Conservation (phyloP, 2,113 vertebrate genomes). For the Chloebia gouldiae region DNA sequence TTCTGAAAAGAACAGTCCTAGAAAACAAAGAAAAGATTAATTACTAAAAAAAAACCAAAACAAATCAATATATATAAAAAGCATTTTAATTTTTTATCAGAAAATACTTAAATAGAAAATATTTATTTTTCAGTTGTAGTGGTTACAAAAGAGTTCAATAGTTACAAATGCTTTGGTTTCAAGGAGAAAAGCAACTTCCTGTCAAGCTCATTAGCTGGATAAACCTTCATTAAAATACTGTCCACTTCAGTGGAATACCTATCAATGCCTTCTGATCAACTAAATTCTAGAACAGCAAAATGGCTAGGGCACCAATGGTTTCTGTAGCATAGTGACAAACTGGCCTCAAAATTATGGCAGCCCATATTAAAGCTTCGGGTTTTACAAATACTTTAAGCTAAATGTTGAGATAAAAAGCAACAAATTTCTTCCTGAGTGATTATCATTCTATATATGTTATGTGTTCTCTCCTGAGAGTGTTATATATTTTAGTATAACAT, state of each 20-base stretch:
- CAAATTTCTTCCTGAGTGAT: background rate
- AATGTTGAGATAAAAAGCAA: background rate
- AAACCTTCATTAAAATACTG: constrained; percentile 50
- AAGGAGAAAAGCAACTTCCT: background rate
- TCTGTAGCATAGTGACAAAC: constrained; percentile 25
- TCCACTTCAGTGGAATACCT: constrained; percentile 5
- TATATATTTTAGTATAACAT: background rate
- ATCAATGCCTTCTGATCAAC: constrained; percentile 25
- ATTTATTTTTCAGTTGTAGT: background rate
- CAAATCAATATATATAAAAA: background rate
- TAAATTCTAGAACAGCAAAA: constrained; percentile 54
- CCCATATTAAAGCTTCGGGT: background rate
- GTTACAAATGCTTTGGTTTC: background rate
- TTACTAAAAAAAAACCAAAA: background rate
- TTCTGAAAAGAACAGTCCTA: background rate
- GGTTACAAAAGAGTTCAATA: background rate
- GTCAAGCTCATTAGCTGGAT: constrained; percentile 13
- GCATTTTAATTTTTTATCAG: background rate
- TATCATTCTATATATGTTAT: background rate
- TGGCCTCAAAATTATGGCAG: constrained; percentile 23
- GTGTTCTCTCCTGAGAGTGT: background rate
- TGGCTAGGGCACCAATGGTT: constrained; percentile 20
- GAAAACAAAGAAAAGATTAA: background rate
- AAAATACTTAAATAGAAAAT: background rate
- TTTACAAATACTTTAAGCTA: background rate